Percentiles rank a stretch among this genome's conserved stretches.
Conservation (phyloP, 2,113 vertebrate genomes). For the Stigmatopora nigra region DNA sequence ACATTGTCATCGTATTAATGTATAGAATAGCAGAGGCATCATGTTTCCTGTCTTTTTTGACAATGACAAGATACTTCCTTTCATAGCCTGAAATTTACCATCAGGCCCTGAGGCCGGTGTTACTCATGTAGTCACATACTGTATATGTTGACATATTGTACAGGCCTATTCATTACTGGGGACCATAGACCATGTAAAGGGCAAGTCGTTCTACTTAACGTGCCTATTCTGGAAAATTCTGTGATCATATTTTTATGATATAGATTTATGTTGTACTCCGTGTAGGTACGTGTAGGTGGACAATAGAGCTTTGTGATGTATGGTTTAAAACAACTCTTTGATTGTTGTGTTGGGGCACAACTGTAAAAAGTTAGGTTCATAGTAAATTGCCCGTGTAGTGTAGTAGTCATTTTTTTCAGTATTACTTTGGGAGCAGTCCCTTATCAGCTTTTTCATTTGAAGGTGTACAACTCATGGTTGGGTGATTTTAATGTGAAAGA, state of each 20-base stretch:
- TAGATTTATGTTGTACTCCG: background rate
- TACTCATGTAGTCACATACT: constrained; percentile 31
- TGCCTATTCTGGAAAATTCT: constrained; percentile 19
- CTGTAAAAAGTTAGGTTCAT: background rate
- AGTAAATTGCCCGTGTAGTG: too few species aligned
- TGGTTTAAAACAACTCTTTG: background rate
- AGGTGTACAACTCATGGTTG: too few species aligned
- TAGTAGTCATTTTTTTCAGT: too few species aligned
- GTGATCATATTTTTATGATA: constrained; percentile 6
- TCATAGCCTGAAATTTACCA: constrained; percentile 8
- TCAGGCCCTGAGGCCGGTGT: constrained; percentile 20
- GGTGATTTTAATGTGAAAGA: too few species aligned
- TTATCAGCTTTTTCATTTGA: too few species aligned
- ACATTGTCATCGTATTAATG: constrained; percentile 4
- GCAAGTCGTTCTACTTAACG: constrained; percentile 37
- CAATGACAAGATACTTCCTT: constrained; percentile 29
- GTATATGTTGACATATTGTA: constrained; percentile 19
- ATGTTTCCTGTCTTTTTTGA: constrained; percentile 28
- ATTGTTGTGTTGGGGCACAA: background rate
- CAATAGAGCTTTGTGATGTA: background rate
- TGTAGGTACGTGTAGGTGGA: background rate
- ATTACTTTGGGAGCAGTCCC: too few species aligned
- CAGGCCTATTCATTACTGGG: constrained; percentile 36
- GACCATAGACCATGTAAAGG: constrained; percentile 19
- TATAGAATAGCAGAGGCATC: background rate